These are phyloP conservation scores for Trichopria drosophilae DNA, from an alignment of 2,888 invertebrate species.

Conservation along the genomic window DNA sequence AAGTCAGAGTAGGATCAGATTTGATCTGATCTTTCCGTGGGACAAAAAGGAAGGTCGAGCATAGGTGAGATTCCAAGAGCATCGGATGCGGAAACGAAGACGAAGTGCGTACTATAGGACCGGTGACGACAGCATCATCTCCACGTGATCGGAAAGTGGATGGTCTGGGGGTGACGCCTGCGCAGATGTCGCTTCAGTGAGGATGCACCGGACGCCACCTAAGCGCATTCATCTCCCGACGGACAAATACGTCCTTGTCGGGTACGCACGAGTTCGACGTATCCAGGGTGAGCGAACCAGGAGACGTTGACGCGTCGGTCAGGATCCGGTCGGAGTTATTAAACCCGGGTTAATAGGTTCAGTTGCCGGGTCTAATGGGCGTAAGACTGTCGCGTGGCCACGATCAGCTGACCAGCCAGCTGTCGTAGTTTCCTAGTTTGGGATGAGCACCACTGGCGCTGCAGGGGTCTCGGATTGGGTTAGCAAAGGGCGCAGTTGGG, in stretches of 20 bases:
- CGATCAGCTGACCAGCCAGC: slow-evolving; percentile 55
- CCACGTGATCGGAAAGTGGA: slow-evolving; percentile 28
- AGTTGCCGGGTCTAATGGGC: slow-evolving; percentile 38
- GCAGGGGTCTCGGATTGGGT: slow-evolving; percentile 43
- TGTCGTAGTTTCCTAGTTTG: too few species aligned
- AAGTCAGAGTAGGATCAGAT: too few species aligned
- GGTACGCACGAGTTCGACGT: too few species aligned
- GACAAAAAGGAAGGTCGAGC: too few species aligned
- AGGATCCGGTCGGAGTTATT: slow-evolving; percentile 42
- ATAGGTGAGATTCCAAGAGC: too few species aligned
- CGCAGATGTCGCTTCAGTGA: slow-evolving; percentile 9
- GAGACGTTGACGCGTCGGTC: slow-evolving; percentile 11
- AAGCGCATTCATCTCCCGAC: too few species aligned
- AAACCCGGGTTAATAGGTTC: slow-evolving; percentile 51
- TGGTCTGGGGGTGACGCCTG: slow-evolving; percentile 15
- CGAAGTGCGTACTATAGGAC: too few species aligned
- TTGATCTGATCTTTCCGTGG: too few species aligned
- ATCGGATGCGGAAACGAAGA: slow-evolving; percentile 19
- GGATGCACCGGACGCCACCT: slow-evolving; percentile 3
- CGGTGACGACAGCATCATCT: too few species aligned
- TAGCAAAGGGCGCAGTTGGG: slow-evolving; percentile 42
- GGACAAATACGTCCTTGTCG: too few species aligned
- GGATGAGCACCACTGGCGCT: slow-evolving; percentile 42
- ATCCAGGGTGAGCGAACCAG: too few species aligned
- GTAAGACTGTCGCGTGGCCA: slow-evolving; percentile 18